Conservation (phyloP, 2,888 invertebrate species). For the Cynaeus angustus region DNA sequence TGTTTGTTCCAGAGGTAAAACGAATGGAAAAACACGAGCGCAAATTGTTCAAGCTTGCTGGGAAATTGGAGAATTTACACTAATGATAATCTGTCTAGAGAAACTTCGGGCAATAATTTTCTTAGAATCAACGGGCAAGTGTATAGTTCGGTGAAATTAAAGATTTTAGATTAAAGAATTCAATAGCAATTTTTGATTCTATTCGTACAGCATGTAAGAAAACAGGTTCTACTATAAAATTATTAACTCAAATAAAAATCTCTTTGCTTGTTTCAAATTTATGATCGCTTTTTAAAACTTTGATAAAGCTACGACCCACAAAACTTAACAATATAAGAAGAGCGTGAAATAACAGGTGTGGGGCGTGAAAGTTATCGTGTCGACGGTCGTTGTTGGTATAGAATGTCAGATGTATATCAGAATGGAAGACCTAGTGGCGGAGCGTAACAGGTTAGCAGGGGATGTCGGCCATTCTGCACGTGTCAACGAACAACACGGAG, state of each 20-base stretch:
- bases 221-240: too few relatives aligned
- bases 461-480: constrained; percentile 60
- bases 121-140: too few relatives aligned
- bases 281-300: background rate
- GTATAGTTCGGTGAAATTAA: too few relatives aligned
- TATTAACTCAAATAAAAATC: too few relatives aligned
- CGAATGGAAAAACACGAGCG: constrained; percentile 2
- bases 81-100: too few relatives aligned
- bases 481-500: constrained; percentile 59
- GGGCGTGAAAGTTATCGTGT: constrained; percentile 20
- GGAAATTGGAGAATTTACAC: too few relatives aligned
- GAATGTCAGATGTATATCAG: constrained; percentile 45
- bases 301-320: background rate
- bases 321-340: background rate
- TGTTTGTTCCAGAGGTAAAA: background rate
- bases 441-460: constrained; percentile 58
- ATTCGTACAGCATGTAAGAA: too few relatives aligned
- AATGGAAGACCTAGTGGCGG: constrained; percentile 48
- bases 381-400: constrained; percentile 12
- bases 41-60: background rate
- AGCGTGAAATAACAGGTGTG: constrained; percentile 8
- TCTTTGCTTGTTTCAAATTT: constrained; percentile 6
- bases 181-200: too few relatives aligned
- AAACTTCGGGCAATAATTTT: too few relatives aligned
- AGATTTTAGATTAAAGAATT: too few relatives aligned